Percentiles rank a stretch among this genome's conserved stretches.
These are phyloP conservation scores for Drosophila quadrilineata DNA, from an alignment of 1,140 invertebrate species.

Conservation along the genomic window DNA sequence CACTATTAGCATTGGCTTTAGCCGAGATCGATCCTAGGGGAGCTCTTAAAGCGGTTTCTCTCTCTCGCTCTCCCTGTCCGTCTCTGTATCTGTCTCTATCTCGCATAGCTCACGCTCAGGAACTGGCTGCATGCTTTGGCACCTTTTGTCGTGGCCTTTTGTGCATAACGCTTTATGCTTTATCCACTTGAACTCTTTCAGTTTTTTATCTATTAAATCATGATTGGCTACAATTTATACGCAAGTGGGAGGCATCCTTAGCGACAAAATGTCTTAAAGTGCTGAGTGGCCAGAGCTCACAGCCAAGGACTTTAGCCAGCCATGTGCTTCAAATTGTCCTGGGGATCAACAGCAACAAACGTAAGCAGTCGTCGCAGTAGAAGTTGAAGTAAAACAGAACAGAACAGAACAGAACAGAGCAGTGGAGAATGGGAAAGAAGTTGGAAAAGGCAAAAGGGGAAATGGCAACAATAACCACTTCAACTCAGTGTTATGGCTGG, in stretches of 20 bases:
- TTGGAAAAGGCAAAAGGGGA: too few species aligned
- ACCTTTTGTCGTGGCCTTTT: conserved; percentile 45
- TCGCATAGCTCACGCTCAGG: background rate
- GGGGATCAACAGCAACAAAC: conserved; percentile 29
- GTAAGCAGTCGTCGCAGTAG: too few species aligned
- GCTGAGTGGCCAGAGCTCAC: background rate
- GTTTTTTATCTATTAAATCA: conserved; percentile 77
- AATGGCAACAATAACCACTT: conserved; percentile 37
- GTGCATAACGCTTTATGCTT: conserved; percentile 71
- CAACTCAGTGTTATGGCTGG: conserved; percentile 17
- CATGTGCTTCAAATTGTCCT: conserved; percentile 37
- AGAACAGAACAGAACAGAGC: too few species aligned
- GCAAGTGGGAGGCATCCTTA: conserved; percentile 49
- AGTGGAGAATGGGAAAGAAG: too few species aligned
- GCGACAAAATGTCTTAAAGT: conserved; percentile 31
- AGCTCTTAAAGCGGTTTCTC: conserved; percentile 61
- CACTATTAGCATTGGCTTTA: conserved; percentile 65
- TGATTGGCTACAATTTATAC: conserved; percentile 78
- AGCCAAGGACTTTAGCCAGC: background rate
- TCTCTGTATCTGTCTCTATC: background rate
- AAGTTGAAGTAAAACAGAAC: too few species aligned
- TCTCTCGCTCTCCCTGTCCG: background rate
- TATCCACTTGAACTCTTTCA: conserved; percentile 77
- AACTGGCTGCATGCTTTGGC: conserved; percentile 3
- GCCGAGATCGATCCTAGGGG: conserved; percentile 69